Percentiles rank a stretch among this genome's conserved stretches.
These are phyloP conservation scores for Drosophila orosa DNA, from an alignment of 1,140 invertebrate genomes.

Conservation along the genomic window DNA sequence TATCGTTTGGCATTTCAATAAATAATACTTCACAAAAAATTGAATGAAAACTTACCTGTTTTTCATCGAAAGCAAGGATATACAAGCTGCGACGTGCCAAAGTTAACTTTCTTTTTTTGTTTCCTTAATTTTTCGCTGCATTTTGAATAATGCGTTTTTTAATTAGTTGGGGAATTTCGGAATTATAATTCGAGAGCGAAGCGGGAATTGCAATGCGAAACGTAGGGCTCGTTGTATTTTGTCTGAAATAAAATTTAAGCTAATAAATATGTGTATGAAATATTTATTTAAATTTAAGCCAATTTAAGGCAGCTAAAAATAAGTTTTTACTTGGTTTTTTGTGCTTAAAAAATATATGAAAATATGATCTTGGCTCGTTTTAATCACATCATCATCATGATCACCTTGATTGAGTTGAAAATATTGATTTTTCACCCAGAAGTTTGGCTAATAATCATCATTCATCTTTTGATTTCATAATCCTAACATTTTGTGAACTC, in stretches of 20 bases:
- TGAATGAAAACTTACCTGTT: too few species aligned
- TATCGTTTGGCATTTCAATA: too few species aligned
- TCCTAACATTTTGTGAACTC: constrained; percentile 5
- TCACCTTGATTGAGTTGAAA: too few species aligned
- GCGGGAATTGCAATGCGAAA: constrained; percentile 13
- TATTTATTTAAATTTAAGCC: neutral
- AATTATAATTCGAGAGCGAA: constrained; percentile 17
- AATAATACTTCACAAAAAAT: too few species aligned
- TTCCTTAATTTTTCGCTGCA: constrained; percentile 1
- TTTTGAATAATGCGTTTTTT: constrained; percentile 47
- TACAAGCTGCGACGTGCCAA: too few species aligned
- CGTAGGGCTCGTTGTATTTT: neutral
- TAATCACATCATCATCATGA: too few species aligned
- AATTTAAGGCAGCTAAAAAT: neutral
- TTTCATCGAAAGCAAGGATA: too few species aligned
- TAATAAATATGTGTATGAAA: neutral
- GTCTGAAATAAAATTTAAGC: neutral
- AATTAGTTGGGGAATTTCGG: constrained; percentile 37
- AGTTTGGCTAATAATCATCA: neutral
- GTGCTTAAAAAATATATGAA: too few species aligned
- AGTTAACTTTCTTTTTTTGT: too few species aligned
- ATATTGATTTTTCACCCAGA: neutral
- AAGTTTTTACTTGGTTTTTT: neutral
- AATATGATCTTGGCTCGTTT: too few species aligned
- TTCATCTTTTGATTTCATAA: constrained; percentile 5